phyloP scores from a whole-genome alignment of 2,888 invertebrate species.

The Phengaris arion region DNA sequence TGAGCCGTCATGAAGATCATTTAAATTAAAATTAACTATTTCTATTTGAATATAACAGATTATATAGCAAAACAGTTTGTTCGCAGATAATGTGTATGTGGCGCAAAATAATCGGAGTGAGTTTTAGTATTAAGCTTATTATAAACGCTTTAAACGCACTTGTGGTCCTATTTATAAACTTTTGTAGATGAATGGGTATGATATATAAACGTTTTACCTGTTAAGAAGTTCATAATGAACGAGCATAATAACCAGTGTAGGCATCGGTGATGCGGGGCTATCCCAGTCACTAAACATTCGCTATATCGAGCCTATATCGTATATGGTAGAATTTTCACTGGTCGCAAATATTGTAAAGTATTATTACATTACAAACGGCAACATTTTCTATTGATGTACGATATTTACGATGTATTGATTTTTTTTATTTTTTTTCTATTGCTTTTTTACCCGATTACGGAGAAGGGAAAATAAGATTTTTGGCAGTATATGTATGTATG shows the following conservation, averaged over 20 bases:
- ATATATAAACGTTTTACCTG: background rate
- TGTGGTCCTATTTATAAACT: background rate
- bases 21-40: background rate
- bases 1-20: background rate
- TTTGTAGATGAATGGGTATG: background rate
- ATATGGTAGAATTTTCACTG: background rate
- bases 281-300: no score
- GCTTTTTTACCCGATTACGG: no score
- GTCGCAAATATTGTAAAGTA: background rate
- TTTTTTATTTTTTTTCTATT: no score
- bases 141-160: background rate
- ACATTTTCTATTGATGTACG: no score
- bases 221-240: background rate
- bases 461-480: no score
- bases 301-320: no score
- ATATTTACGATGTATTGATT: no score
- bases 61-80: background rate
- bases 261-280: background rate
- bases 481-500: no score
- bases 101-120: slow-evolving; percentile 11
- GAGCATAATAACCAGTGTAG: background rate
- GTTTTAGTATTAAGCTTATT: background rate
- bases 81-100: background rate
- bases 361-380: no score
- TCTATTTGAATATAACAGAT: background rate